These are phyloP conservation scores for Sebastes minor DNA, from an alignment of 2,797 vertebrate genomes.

Conservation along the genomic window DNA sequence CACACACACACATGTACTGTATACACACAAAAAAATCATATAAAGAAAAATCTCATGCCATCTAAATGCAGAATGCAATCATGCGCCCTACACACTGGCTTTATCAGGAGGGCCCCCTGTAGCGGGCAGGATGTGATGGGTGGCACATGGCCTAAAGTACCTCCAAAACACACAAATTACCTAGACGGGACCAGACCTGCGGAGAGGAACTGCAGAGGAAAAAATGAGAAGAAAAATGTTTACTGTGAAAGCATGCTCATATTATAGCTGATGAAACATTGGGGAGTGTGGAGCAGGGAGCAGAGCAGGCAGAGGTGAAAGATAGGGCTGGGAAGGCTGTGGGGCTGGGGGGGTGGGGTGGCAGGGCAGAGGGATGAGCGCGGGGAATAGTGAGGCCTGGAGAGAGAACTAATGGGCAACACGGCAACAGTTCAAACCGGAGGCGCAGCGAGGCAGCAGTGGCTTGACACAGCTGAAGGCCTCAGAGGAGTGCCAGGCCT, in stretches of 20 bases:
- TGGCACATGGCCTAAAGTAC: constrained; percentile 45
- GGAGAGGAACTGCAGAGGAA: constrained; percentile 41
- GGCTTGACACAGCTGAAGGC: constrained; percentile 86
- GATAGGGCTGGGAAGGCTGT: constrained; percentile 61
- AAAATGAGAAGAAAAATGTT: constrained; percentile 75
- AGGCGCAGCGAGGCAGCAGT: constrained; percentile 81
- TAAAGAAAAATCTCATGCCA: constrained; percentile 7
- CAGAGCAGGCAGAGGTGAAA: constrained; percentile 65
- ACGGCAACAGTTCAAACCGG: constrained; percentile 75
- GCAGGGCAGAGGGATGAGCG: constrained; percentile 71
- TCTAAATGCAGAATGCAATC: constrained; percentile 23
- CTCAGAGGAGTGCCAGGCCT: constrained; percentile 84
- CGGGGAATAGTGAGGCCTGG: constrained; percentile 75
- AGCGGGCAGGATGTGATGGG: constrained; percentile 40
- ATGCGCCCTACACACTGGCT: constrained; percentile 1
- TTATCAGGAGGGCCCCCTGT: constrained; percentile 28
- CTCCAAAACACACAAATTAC: constrained; percentile 64
- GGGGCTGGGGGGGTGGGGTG: constrained; percentile 46
- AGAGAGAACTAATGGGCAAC: constrained; percentile 85
- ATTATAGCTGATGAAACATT: constrained; percentile 72
- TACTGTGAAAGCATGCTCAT: constrained; percentile 69
- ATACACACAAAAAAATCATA: not conserved
- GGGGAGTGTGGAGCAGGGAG: constrained; percentile 46
- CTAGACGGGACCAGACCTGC: constrained; percentile 48
- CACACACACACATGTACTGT: not conserved